Evolutionary conservation across 2,888 invertebrate genomes (phyloP), one percentile per base, ranked within the genome.

Genomic region (Sympetrum striolatum): DNA sequence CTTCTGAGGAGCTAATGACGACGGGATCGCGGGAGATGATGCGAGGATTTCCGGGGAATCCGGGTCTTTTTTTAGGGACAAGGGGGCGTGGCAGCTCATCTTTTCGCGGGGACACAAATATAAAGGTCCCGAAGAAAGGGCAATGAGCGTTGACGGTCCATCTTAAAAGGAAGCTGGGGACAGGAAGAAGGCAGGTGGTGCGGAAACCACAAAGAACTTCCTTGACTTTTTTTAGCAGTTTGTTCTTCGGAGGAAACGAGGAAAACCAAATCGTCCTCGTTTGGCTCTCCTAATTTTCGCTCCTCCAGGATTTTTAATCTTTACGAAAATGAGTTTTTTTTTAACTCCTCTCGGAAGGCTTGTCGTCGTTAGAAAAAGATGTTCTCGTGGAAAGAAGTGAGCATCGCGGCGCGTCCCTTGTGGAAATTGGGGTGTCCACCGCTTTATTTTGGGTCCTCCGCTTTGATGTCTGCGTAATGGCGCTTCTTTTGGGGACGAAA

Each of bases 1-100:
- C 39, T 35, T 58, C 22, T 31, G 60, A 64, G 39, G 22, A 58
- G 86, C 60, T 86, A 86, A 86, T 86, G 86, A 86, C 86, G 73
- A 73, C 73, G 31, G 31, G 73, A 73, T 73, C 58, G 60, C 60
- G 60, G 37, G n/a, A 2, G 22, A n/a, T 35, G 64, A 37, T n/a
- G 44, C 44, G 64, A 37, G 35, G 37, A 53, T n/a, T 35, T 15
- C 48, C 15, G 82, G 31, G 44, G 58, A 82, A 53, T 18, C 18
- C 53, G 2, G 18, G 8, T 1, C n/a, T n/a, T 53, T 53, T 53
- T 53, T 53, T 10, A 82, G 14, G 58, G 25, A 53, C 12, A 82
- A 14, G 35, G 58, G 58, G 82, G 35, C 53, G 58, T 35, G 82
- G 82, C 58, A 22, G 58, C 14, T 60, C 37, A 0, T 60, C 22